A percentile compares a stretch with the other conserved stretches of the same genome.
These are phyloP conservation scores for Columba janthina DNA, from an alignment of 2,113 vertebrate species.

Conservation along the genomic window DNA sequence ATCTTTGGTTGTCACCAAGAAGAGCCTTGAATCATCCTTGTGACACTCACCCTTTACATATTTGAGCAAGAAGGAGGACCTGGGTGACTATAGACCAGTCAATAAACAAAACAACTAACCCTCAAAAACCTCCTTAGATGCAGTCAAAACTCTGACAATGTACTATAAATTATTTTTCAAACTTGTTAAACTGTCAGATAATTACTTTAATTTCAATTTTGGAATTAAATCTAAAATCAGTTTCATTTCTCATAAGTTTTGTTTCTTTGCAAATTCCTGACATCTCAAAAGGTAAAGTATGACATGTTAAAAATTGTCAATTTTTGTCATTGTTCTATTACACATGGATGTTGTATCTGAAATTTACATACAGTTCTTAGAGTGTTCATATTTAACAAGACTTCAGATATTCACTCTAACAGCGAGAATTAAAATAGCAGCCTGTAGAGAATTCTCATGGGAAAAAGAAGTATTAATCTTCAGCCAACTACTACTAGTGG, in stretches of 20 bases:
- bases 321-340: neutral
- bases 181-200: neutral
- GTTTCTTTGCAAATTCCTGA: neutral
- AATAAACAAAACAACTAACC: neutral
- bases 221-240: neutral
- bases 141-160: neutral
- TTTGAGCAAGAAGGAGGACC: no score
- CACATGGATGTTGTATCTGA: neutral
- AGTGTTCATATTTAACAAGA: neutral
- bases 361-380: neutral
- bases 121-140: fast-evolving
- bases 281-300: no score
- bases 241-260: neutral
- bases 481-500: neutral
- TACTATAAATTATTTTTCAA: neutral
- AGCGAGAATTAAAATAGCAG: neutral
- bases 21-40: no score
- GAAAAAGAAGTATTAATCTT: neutral
- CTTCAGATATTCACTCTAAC: neutral
- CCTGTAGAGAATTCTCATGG: neutral
- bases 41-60: no score
- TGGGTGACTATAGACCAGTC: no score
- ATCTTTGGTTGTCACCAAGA: no score
- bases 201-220: neutral
- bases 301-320: neutral